These are phyloP conservation scores for Henricia sp. DNA, from an alignment of 53 echinoderm and acorn worm genomes.

Conservation along the genomic window DNA sequence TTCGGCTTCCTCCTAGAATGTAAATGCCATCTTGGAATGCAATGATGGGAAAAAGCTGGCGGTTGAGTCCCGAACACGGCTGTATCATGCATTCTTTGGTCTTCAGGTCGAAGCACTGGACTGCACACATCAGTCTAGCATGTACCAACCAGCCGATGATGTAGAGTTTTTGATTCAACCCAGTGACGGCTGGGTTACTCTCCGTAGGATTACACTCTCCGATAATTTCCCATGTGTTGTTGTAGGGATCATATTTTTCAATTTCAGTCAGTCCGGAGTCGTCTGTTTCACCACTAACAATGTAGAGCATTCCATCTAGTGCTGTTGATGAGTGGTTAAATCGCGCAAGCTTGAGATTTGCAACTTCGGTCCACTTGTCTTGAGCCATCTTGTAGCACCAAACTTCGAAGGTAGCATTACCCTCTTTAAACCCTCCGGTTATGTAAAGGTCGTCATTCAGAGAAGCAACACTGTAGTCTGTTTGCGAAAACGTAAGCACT, in stretches of 20 bases:
- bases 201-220: constrained; percentile 62
- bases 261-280: constrained; percentile 63
- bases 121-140: constrained; percentile 69
- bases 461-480: constrained; percentile 80
- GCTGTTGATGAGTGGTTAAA: constrained; percentile 78
- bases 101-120: constrained; percentile 79
- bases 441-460: constrained; percentile 71
- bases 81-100: constrained; percentile 75
- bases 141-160: constrained; percentile 81
- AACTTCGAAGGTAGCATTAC: constrained; percentile 60
- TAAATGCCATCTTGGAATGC: constrained; percentile 63
- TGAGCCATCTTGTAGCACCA: constrained; percentile 70
- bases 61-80: constrained; percentile 74
- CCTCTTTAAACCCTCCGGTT: constrained; percentile 73
- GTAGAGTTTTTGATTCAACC: constrained; percentile 68
- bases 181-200: constrained; percentile 67
- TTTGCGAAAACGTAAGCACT: constrained; percentile 73
- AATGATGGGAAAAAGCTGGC: constrained; percentile 75
- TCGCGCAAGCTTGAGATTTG: constrained; percentile 50
- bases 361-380: constrained; percentile 60
- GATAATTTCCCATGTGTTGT: constrained; percentile 60
- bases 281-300: constrained; percentile 80
- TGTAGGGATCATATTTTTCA: constrained; percentile 67
- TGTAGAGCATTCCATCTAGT: constrained; percentile 68
- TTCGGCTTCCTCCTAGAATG: constrained; percentile 74